phyloP scores from a whole-genome alignment of 2,113 vertebrate species.

The Paradisaea rubra region DNA sequence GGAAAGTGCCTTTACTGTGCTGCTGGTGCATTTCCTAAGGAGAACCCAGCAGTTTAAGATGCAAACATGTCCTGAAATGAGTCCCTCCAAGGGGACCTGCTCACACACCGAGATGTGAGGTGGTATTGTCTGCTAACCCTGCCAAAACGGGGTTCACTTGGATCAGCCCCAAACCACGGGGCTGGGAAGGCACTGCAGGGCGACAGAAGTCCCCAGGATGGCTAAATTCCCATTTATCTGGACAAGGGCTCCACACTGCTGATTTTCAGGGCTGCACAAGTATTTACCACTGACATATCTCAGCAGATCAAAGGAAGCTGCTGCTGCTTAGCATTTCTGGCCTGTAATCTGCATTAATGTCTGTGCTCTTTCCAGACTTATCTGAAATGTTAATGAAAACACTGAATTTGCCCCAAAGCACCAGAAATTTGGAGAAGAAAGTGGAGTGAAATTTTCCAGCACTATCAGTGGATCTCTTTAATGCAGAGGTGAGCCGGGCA shows the following conservation, averaged over 20 bases:
- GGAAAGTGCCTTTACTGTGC: background rate
- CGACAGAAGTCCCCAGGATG: background rate
- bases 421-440: background rate
- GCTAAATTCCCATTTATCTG: background rate
- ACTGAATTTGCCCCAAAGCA: slow-evolving; percentile 37
- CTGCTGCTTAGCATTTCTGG: slow-evolving; percentile 34
- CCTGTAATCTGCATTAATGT: slow-evolving; percentile 36
- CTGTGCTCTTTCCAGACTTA: slow-evolving; percentile 41
- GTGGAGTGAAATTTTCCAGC: background rate
- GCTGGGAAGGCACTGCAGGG: background rate
- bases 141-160: background rate
- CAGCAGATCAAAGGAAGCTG: slow-evolving; percentile 39
- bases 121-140: background rate
- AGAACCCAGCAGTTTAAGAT: fast-evolving
- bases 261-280: background rate
- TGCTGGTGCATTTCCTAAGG: background rate
- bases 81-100: background rate
- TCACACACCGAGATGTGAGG: background rate
- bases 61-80: background rate
- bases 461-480: background rate
- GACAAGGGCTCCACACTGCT: background rate
- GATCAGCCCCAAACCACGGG: background rate
- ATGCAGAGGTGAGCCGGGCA: background rate
- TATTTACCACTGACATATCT: slow-evolving; percentile 20
- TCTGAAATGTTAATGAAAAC: slow-evolving; percentile 56